phyloP scores from a whole-genome alignment of 2,888 invertebrate species.

The Tethea ocularis region DNA sequence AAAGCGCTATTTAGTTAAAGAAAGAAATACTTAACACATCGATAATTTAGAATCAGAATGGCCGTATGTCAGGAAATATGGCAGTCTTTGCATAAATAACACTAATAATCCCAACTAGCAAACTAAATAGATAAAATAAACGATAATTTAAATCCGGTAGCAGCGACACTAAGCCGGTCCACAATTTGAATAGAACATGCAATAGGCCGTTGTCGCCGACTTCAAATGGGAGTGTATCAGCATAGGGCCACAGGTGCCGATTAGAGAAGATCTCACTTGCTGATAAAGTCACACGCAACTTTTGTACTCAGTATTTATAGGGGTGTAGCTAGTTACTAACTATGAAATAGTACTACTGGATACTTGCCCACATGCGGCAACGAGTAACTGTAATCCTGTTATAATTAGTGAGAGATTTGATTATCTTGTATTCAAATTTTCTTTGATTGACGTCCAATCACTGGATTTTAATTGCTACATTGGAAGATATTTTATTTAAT shows the following conservation, averaged over 20 bases:
- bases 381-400: neutral
- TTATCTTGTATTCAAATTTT: too few relatives aligned
- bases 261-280: slow-evolving; percentile 56
- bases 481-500: too few relatives aligned
- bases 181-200: slow-evolving; percentile 75
- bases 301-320: slow-evolving; percentile 9
- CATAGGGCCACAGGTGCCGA: slow-evolving; percentile 72
- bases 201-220: slow-evolving; percentile 60
- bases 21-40: too few relatives aligned
- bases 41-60: too few relatives aligned
- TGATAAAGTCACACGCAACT: slow-evolving; percentile 51
- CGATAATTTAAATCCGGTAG: slow-evolving; percentile 1
- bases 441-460: too few relatives aligned
- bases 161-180: slow-evolving; percentile 29
- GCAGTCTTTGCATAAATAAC: too few relatives aligned
- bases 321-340: neutral
- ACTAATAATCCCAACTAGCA: neutral
- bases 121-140: slow-evolving; percentile 24
- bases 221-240: slow-evolving; percentile 50
- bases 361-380: neutral
- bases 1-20: too few relatives aligned
- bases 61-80: too few relatives aligned
- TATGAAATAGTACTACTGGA: neutral
- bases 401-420: neutral
- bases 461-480: too few relatives aligned